Conservation (phyloP, 2,113 vertebrate species). For the Eolophus roseicapilla region DNA sequence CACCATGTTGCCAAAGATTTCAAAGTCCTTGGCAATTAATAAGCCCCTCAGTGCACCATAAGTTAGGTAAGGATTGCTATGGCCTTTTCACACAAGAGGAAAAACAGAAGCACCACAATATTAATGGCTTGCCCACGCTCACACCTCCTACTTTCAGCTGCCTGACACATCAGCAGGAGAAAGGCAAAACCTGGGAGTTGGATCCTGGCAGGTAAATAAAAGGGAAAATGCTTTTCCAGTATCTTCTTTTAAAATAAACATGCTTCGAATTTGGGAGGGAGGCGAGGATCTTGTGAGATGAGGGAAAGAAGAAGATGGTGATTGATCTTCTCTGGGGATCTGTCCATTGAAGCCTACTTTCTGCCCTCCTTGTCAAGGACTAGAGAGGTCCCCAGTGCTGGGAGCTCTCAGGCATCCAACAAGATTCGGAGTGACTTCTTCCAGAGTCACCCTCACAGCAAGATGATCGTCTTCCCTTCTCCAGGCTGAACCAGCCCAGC, state of each 20-base stretch:
- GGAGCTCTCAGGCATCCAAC: not conserved
- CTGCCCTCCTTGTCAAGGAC: not conserved
- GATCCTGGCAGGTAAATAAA: not conserved
- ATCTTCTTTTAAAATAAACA: not conserved
- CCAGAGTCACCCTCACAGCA: not conserved
- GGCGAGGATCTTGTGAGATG: not conserved
- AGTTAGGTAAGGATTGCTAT: not conserved
- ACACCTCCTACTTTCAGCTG: constrained; percentile 9
- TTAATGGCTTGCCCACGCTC: not conserved
- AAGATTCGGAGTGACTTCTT: not conserved
- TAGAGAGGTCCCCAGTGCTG: fast-evolving
- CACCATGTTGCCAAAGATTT: not conserved
- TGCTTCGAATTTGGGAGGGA: not conserved
- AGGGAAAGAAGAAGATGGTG: not conserved
- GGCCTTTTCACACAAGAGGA: not conserved
- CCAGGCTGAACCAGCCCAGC: not conserved
- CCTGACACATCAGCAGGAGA: not conserved
- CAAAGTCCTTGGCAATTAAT: not conserved
- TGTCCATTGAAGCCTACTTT: not conserved
- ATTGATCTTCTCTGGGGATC: not conserved
- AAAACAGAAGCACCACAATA: not conserved
- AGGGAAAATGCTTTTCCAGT: not conserved
- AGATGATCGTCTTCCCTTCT: not conserved
- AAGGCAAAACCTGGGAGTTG: not conserved
- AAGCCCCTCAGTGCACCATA: not conserved